Evolutionary conservation across 2,113 vertebrate genomes (phyloP).

Genomic region (Benitochromis conjunctus): DNA sequence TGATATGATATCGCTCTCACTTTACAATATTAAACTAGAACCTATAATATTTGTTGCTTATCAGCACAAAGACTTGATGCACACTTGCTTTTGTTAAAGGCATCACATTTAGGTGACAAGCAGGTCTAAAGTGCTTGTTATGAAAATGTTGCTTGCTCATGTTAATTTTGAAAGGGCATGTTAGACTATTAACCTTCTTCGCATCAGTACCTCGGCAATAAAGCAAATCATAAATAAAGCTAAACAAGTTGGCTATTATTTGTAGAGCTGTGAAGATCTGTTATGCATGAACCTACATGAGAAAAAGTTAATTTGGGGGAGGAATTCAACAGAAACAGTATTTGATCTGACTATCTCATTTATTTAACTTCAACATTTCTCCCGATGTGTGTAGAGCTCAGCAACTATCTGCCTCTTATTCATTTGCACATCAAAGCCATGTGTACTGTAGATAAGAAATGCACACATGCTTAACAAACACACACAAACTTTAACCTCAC

Average conservation of each 20-base stretch:
- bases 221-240: background rate
- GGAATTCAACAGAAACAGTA: background rate
- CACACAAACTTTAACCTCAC: slow-evolving; percentile 35
- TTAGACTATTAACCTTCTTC: background rate
- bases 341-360: slow-evolving; percentile 10
- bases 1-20: background rate
- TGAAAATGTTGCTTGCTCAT: background rate
- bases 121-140: background rate
- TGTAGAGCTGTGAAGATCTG: background rate
- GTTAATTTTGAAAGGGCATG: background rate
- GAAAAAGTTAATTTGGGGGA: background rate
- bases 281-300: background rate
- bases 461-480: slow-evolving; percentile 17
- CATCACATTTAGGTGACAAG: background rate
- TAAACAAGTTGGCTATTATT: background rate
- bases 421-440: slow-evolving; percentile 34
- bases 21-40: background rate
- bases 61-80: background rate
- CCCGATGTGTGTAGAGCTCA: background rate
- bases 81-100: background rate
- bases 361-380: slow-evolving; percentile 8
- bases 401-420: slow-evolving; percentile 14
- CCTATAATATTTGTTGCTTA: background rate
- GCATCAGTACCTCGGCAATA: background rate
- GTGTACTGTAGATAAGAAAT: slow-evolving; percentile 28